Base-by-base conservation (phyloP, 2,888 invertebrate species). In the Xestoiulus laeticollis region DNA sequence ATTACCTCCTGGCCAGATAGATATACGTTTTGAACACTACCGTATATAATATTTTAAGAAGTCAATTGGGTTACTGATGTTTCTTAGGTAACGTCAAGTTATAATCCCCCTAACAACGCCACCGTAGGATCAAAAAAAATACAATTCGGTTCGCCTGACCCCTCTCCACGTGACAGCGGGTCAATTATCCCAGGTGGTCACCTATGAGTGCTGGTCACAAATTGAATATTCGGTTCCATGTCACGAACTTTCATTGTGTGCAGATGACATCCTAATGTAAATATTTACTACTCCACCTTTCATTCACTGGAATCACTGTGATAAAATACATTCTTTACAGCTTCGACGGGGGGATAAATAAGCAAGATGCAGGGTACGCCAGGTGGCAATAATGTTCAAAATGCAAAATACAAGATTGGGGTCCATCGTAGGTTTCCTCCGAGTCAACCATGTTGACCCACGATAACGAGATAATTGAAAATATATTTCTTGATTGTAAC, bases 231-330 rank as follows among this genome's bases (percentile, higher is more conserved):
- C 68, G 68, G 68, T 68, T 68, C 68, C 68, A 68, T 68, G 68
- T 68, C 68, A 68, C 68, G 68, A 68, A 68, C 68, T 68, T 12
- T 68, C 68, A 68, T 68, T 68, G 68, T 68, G n/a, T 68, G 68
- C 68, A 68, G 26, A 68, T 68, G 68, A 68, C 26, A 68, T 68
- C 5, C 68, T 2, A 22, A 68, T 68, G 68, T 68, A 68, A 68
- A 68, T 68, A 68, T 68, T 68, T 68, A 68, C 26, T 68, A 68
- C 68, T 68, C 68, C 68, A 68, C 68, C 68, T 22, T 68, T 68
- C 68, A 68, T 26, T 68, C 22, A 68, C n/a, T n/a, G n/a, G 59
- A 59, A 59, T 59, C 59, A 59, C 68, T 68, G 22, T 68, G 68
- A 68, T 68, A 26, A 68, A 22, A 22, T 6, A 38, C 68, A 68